Conservation (phyloP, 2,888 invertebrate genomes). For the Leistus spinibarbis region DNA sequence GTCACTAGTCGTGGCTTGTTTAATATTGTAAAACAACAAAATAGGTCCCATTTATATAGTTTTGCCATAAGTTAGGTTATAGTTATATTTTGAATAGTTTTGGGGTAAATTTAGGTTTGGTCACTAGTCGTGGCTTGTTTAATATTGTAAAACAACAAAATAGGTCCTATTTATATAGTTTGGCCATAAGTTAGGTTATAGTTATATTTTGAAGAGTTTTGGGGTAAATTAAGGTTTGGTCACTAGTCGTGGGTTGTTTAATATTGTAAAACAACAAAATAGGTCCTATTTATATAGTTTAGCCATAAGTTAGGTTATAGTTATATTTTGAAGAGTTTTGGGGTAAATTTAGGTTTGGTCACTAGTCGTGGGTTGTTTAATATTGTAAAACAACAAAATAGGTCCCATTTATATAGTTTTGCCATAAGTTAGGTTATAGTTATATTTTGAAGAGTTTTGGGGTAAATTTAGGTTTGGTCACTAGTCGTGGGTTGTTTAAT, state of each 20-base stretch:
- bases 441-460: not conserved
- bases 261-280: too few species aligned
- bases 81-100: not conserved
- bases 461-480: not conserved
- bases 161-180: not conserved
- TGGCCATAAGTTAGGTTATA: not conserved
- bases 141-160: too few species aligned
- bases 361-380: too few species aligned
- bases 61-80: not conserved
- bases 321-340: not conserved
- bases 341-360: not conserved
- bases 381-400: too few species aligned
- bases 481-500: too few species aligned
- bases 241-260: not conserved
- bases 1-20: too few species aligned
- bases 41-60: not conserved
- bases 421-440: not conserved
- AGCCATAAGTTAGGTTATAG: not conserved
- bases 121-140: not conserved
- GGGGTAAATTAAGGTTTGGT: not conserved
- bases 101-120: not conserved
- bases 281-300: not conserved
- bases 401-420: not conserved
- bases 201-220: not conserved
- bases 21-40: too few species aligned